These are phyloP conservation scores for Sipha flava DNA, from an alignment of 1,140 invertebrate genomes.

Conservation along the genomic window DNA sequence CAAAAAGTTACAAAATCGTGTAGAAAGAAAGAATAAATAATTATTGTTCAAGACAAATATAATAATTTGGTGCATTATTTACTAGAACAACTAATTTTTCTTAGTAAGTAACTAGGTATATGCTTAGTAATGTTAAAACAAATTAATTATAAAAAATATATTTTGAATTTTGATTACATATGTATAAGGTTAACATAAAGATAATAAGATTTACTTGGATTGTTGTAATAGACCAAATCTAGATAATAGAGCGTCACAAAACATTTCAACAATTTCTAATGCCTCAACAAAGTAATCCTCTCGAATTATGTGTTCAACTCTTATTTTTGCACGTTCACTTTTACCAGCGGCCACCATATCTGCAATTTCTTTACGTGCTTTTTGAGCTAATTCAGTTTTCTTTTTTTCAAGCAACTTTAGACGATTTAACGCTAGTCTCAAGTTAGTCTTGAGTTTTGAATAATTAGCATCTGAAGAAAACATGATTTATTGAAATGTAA, in stretches of 20 bases:
- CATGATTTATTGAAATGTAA: no score
- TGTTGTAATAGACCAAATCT: constrained; percentile 94
- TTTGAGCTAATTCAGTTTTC: constrained; percentile 92
- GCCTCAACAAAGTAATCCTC: constrained; percentile 99
- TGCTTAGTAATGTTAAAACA: no score
- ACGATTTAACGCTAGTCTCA: constrained; percentile 82
- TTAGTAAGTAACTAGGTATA: no score
- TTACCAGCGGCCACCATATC: constrained; percentile 88
- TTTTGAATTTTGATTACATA: no score
- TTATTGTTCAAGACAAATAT: no score
- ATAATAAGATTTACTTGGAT: constrained; percentile 68
- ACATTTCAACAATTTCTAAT: constrained; percentile 99
- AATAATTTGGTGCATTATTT: no score
- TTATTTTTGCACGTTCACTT: constrained; percentile 85
- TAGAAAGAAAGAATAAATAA: no score
- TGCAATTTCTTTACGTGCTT: constrained; percentile 94
- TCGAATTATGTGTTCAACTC: constrained; percentile 96
- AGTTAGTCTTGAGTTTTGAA: constrained; percentile 92
- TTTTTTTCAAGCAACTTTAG: constrained; percentile 96
- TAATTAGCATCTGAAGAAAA: constrained; percentile 83
- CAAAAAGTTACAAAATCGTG: no score
- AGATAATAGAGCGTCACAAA: constrained; percentile 94
- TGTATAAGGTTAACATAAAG: no score
- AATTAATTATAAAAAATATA: no score
- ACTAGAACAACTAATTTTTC: no score